A percentile compares a stretch with the other conserved stretches of the same genome.
These are phyloP conservation scores for Chelon auratus DNA, from an alignment of 2,797 vertebrate genomes.

Conservation along the genomic window DNA sequence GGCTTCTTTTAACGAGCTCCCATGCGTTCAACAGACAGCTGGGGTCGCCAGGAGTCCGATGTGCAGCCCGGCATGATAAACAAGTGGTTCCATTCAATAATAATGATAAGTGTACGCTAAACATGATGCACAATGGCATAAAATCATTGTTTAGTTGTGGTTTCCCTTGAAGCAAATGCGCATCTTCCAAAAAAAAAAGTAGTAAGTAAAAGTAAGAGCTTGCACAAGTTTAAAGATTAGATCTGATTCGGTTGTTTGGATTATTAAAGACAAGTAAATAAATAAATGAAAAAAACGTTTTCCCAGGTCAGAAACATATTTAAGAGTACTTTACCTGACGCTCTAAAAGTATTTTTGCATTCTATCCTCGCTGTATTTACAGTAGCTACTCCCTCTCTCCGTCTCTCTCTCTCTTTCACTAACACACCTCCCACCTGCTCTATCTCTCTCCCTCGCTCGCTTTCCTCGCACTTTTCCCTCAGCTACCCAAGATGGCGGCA, in stretches of 20 bases:
- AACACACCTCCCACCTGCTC: constrained; percentile 65
- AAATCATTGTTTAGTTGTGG: neutral
- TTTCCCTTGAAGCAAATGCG: neutral
- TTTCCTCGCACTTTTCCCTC: constrained; percentile 77
- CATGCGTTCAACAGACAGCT: constrained; percentile 72
- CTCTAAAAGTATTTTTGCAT: neutral
- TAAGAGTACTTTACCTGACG: neutral
- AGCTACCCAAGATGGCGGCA: constrained; percentile 88
- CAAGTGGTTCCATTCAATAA: neutral
- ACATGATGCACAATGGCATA: neutral
- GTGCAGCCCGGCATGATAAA: constrained; percentile 9
- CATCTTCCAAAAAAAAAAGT: neutral
- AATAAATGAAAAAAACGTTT: neutral
- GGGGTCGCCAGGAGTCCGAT: constrained; percentile 82
- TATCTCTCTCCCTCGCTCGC: constrained; percentile 19
- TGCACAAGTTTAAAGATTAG: neutral
- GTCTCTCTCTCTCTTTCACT: neutral
- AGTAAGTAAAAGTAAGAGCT: neutral
- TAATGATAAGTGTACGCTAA: too few species aligned
- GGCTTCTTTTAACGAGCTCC: constrained; percentile 21
- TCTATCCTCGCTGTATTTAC: neutral
- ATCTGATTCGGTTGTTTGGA: neutral
- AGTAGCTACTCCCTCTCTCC: neutral
- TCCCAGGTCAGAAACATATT: neutral
- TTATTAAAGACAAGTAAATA: neutral